phyloP scores from a whole-genome alignment of 1,140 invertebrate species.

The Saxidomus purpurata region DNA sequence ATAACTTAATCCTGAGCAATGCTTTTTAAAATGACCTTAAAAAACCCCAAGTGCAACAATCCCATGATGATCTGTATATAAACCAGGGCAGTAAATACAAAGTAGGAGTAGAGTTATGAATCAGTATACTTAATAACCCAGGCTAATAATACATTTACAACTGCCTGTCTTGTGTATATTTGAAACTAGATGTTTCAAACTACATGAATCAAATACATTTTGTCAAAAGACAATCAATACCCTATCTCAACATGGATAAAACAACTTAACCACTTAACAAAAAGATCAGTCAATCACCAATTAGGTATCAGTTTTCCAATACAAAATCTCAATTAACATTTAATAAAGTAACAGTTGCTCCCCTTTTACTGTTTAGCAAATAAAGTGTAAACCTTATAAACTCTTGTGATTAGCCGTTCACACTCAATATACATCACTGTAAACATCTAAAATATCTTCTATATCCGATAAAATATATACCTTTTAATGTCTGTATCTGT shows the following conservation, averaged over 20 bases:
- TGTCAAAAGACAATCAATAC: slow-evolving; percentile 19
- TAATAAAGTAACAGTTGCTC: slow-evolving; percentile 40
- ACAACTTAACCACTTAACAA: slow-evolving; percentile 51
- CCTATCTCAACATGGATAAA: slow-evolving; percentile 32
- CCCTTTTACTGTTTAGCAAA: slow-evolving; percentile 44
- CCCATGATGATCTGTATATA: slow-evolving; percentile 6
- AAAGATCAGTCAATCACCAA: slow-evolving; percentile 35
- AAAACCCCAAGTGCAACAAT: slow-evolving; percentile 30
- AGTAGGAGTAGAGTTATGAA: slow-evolving; percentile 22
- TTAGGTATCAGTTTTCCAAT: slow-evolving; percentile 56
- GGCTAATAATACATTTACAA: neutral
- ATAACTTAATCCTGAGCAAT: neutral
- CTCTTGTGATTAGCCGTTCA: neutral
- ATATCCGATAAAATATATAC: slow-evolving; percentile 31
- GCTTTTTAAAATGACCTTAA: neutral
- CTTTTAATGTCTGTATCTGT: slow-evolving; percentile 61
- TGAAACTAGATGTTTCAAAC: too few species aligned
- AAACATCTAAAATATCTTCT: neutral
- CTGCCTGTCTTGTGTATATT: neutral
- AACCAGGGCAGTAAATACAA: slow-evolving; percentile 1
- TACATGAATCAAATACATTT: slow-evolving; percentile 26
- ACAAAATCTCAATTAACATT: slow-evolving; percentile 21
- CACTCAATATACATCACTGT: neutral
- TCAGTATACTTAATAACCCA: slow-evolving; percentile 30
- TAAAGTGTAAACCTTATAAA: slow-evolving; percentile 31